Percentiles rank a stretch among this genome's conserved stretches.
phyloP scores from a whole-genome alignment of 2,113 vertebrate species.

The Xerus inauris region DNA sequence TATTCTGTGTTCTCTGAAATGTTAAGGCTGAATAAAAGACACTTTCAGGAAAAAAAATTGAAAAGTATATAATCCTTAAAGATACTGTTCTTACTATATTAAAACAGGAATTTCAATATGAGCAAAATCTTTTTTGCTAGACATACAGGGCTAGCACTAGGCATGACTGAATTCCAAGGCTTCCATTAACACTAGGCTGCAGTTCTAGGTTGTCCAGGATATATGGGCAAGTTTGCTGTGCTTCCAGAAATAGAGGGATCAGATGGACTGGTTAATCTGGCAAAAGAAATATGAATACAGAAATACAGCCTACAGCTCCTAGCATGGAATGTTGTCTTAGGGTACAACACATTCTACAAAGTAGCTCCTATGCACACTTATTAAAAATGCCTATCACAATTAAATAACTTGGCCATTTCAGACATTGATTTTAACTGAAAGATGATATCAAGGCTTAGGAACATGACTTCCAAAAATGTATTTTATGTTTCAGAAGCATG shows the following conservation, averaged over 20 bases:
- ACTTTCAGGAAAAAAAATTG: slow-evolving; percentile 6
- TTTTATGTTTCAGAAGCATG: slow-evolving; percentile 59
- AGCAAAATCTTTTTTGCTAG: neutral
- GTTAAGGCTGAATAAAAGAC: neutral
- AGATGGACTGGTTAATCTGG: neutral
- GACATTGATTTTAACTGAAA: slow-evolving; percentile 49
- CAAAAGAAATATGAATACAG: neutral
- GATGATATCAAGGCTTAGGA: neutral
- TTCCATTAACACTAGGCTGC: neutral
- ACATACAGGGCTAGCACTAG: neutral
- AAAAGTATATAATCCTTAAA: neutral
- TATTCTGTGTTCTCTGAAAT: neutral
- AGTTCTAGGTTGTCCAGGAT: neutral
- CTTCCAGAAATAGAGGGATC: neutral
- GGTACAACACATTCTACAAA: slow-evolving; percentile 3
- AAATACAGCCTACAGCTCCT: neutral
- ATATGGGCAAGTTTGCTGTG: neutral
- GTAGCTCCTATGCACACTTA: neutral
- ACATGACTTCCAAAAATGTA: neutral
- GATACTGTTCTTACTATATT: neutral
- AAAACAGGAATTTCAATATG: neutral
- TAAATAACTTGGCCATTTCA: slow-evolving; percentile 8
- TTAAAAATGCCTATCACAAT: slow-evolving; percentile 2
- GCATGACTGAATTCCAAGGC: neutral
- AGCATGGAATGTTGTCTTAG: neutral